A percentile compares a stretch with the other conserved stretches of the same genome.
Evolutionary conservation across 1,140 invertebrate species (phyloP).

Genomic region (Vollenhovia emeryi): DNA sequence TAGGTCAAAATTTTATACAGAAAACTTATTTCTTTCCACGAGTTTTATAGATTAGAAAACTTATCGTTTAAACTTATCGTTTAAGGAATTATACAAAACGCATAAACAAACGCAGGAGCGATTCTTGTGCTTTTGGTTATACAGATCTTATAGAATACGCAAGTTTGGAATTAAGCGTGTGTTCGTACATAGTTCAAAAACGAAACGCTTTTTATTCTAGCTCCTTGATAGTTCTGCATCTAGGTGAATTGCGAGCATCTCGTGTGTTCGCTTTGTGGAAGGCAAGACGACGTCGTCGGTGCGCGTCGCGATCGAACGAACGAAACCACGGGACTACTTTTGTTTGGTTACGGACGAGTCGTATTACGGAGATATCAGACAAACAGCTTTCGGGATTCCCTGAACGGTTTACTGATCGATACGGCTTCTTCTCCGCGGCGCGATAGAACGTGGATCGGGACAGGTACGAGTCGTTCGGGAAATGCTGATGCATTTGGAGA

Average conservation of each 20-base stretch:
- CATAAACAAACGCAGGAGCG: too few species aligned
- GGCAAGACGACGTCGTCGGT: neutral
- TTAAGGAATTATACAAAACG: too few species aligned
- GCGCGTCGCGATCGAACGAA: constrained; percentile 32
- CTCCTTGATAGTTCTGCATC: neutral
- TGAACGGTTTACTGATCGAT: constrained; percentile 48
- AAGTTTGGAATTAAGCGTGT: neutral
- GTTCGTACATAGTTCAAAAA: neutral
- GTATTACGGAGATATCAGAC: constrained; percentile 50
- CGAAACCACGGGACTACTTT: constrained; percentile 31
- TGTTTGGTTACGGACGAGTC: constrained; percentile 37
- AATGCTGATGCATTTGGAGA: constrained; percentile 4
- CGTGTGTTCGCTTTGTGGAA: neutral
- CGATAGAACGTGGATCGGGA: neutral
- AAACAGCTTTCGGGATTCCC: constrained; percentile 52
- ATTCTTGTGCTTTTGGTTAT: too few species aligned
- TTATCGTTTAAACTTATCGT: too few species aligned
- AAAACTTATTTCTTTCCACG: too few species aligned
- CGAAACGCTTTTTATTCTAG: neutral
- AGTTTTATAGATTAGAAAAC: too few species aligned
- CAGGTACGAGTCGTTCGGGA: constrained; percentile 13
- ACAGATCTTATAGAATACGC: neutral
- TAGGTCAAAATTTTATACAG: too few species aligned
- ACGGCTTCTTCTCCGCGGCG: neutral
- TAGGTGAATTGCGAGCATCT: neutral